Evolutionary conservation across 2,797 vertebrate genomes (phyloP).

Genomic region (Tachyglossus aculeatus): DNA sequence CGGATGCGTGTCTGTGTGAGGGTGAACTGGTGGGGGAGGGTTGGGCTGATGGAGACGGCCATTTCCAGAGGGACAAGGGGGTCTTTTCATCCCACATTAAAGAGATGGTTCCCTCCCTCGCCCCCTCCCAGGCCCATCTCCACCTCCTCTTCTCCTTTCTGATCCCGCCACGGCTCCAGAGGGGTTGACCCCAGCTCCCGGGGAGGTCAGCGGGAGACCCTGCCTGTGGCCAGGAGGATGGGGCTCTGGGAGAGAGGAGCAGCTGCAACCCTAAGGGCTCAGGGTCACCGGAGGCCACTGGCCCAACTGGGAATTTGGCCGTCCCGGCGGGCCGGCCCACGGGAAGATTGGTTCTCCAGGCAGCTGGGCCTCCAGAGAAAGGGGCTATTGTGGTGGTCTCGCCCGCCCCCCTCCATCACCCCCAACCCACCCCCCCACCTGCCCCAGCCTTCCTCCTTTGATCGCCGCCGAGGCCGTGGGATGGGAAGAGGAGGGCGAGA

Average conservation of each 20-base stretch:
- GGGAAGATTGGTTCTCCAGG: slow-evolving; percentile 64
- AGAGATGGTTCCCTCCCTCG: neutral
- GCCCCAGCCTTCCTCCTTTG: too few species aligned
- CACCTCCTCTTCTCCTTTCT: slow-evolving; percentile 37
- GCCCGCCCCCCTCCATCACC: slow-evolving; percentile 9
- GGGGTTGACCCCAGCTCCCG: slow-evolving; percentile 70
- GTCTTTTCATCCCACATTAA: slow-evolving; percentile 68
- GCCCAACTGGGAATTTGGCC: slow-evolving; percentile 51
- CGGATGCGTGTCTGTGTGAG: neutral
- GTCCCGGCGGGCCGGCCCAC: slow-evolving; percentile 43
- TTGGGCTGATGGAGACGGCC: neutral
- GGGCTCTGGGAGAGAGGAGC: slow-evolving; percentile 65
- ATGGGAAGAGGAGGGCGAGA: neutral
- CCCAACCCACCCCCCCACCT: slow-evolving; percentile 22
- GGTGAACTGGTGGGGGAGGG: neutral
- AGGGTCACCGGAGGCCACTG: slow-evolving; percentile 53
- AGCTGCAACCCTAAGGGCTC: slow-evolving; percentile 69
- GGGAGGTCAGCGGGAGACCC: slow-evolving; percentile 76
- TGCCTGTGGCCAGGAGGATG: slow-evolving; percentile 42
- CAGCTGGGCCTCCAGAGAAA: slow-evolving; percentile 63
- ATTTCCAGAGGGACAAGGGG: slow-evolving; percentile 13
- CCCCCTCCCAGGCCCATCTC: neutral
- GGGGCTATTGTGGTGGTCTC: slow-evolving; percentile 55
- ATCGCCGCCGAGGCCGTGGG: slow-evolving; percentile 18
- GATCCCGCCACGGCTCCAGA: slow-evolving; percentile 56